Evolutionary conservation across 2,888 invertebrate species (phyloP).

Genomic region (Monopis laevigella): DNA sequence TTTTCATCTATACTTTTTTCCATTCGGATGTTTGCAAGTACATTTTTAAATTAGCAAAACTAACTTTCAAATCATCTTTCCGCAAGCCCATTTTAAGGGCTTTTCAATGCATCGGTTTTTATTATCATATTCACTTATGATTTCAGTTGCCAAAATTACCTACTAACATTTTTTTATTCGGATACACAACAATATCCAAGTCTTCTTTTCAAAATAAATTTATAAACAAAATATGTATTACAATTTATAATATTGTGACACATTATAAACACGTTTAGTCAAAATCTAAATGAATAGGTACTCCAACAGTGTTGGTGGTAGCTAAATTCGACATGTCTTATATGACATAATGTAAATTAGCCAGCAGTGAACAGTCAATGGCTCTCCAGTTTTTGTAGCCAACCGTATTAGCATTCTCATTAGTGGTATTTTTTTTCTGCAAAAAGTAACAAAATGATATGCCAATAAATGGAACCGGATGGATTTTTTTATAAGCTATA

Average conservation of each 20-base stretch:
- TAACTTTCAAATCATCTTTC: too few species aligned
- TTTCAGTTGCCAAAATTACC: too few species aligned
- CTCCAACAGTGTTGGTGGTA: constrained; percentile 34
- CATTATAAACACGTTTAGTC: constrained; percentile 4
- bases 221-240: too few species aligned
- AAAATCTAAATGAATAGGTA: constrained; percentile 1
- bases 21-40: too few species aligned
- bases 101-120: too few species aligned
- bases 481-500: constrained; percentile 22
- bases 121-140: too few species aligned
- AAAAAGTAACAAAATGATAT: constrained; percentile 41
- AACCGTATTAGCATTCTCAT: constrained; percentile 48
- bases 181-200: too few species aligned
- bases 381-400: constrained; percentile 33
- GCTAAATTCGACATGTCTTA: constrained; percentile 44
- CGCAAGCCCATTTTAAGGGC: too few species aligned
- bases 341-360: constrained; percentile 58
- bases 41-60: too few species aligned
- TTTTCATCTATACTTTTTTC: too few species aligned
- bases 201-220: too few species aligned
- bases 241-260: constrained; percentile 6
- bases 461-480: constrained; percentile 30
- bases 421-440: constrained; percentile 38
- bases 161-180: too few species aligned
- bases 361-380: constrained; percentile 26